Conservation (phyloP, 2,888 invertebrate genomes). For the Orthosia gothica region DNA sequence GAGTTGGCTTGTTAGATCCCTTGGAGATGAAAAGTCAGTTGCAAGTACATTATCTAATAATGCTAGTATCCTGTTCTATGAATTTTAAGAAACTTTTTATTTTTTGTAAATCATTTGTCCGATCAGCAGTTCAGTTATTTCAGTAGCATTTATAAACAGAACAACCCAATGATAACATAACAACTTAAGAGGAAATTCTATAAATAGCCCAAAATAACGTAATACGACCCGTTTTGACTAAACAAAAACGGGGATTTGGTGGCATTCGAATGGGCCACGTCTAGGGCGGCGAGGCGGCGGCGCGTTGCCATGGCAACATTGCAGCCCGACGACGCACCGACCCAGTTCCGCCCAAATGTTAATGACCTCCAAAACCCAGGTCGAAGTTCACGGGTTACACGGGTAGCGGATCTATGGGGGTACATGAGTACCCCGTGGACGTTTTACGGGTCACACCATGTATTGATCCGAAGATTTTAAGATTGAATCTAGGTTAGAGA, state of each 20-base stretch:
- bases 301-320: constrained; percentile 84
- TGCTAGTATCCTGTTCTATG: neutral
- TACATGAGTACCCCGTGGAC: constrained; percentile 80
- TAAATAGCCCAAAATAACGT: constrained; percentile 63
- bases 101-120: no score
- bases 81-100: neutral
- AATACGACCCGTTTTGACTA: constrained; percentile 60
- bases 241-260: constrained; percentile 70
- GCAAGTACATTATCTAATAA: constrained; percentile 22
- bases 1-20: constrained; percentile 37
- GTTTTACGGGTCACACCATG: constrained; percentile 86
- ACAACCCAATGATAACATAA: constrained; percentile 12
- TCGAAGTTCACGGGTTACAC: constrained; percentile 91
- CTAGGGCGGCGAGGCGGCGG: constrained; percentile 71
- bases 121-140: neutral
- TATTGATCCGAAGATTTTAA: constrained; percentile 87
- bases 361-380: constrained; percentile 91
- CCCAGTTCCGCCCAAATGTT: constrained; percentile 90
- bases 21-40: constrained; percentile 38
- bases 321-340: constrained; percentile 86
- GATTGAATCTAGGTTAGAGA: constrained; percentile 86
- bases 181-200: constrained; percentile 39
- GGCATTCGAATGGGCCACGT: constrained; percentile 73
- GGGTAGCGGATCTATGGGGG: constrained; percentile 82
- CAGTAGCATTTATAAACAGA: constrained; percentile 11